These are phyloP conservation scores for Heliconius hermathena DNA, from an alignment of 1,140 invertebrate genomes.

Conservation along the genomic window DNA sequence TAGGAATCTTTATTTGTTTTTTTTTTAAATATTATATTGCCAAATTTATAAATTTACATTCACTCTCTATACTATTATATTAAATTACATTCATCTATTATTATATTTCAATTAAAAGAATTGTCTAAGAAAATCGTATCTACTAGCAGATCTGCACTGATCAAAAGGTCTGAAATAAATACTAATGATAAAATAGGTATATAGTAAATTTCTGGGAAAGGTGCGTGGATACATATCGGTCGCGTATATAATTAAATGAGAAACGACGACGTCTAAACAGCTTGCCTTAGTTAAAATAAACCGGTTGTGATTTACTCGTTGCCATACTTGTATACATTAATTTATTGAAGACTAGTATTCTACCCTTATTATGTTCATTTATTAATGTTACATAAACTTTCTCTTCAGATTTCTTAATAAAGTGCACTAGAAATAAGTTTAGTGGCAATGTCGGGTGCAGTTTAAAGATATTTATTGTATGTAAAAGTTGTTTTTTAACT, in stretches of 20 bases:
- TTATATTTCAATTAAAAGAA: neutral
- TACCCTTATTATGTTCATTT: conserved; percentile 7
- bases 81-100: no score
- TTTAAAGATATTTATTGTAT: neutral
- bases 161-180: neutral
- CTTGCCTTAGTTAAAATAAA: conserved; percentile 35
- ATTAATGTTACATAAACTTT: conserved; percentile 25
- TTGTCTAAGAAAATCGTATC: neutral
- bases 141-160: neutral
- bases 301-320: conserved; percentile 38
- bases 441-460: neutral
- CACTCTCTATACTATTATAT: no score
- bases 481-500: no score
- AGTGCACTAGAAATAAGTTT: neutral
- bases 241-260: conserved; percentile 44
- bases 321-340: conserved; percentile 26
- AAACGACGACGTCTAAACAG: conserved; percentile 42
- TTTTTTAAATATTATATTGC: no score
- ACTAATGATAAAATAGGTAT: conserved; percentile 1
- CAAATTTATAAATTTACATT: no score
- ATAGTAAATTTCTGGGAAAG: conserved; percentile 47
- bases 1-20: no score
- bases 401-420: conserved; percentile 4
- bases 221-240: conserved; percentile 49
- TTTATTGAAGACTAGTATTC: conserved; percentile 26